Base-by-base conservation (phyloP, 2,888 invertebrate species). In the Cyclophora punctaria region DNA sequence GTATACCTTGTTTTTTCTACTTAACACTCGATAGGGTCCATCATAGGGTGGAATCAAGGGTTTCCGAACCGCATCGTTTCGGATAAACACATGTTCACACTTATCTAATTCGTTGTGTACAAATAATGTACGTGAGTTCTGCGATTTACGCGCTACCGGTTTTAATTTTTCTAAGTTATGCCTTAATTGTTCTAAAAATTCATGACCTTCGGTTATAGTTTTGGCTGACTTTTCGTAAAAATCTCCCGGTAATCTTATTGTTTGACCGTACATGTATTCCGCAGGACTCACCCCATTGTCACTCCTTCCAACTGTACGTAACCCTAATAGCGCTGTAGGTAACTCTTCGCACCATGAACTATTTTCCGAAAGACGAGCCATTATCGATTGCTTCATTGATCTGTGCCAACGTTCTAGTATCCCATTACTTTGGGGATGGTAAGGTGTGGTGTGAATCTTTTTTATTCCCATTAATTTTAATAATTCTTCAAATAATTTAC, bases 31-130 rank as follows among this genome's bases (percentile, higher is more conserved):
- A 33, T 52, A 52, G 1, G 52, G 56, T 3, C 52, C 54, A 20
- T 50, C 37, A 42, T 56, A 56, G 2, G 56, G 41, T 33, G 49
- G 42, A 43, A 44, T 45, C 3, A 57, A 34, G 0, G 57, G 47
- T 20, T 42, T 54, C 34, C 46, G 46, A 3, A 51, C 47, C n/a
- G 46, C 43, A n/a, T 55, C 55, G 5, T 47, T 48, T 7, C 57
- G 50, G 0, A 58, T 5, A 37, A 58, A 58, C 3, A 60, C 56
- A 34, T 49, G 45, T 0, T 51, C 35, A 35, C 58, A 55, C 2
- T 50, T 45, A 3, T 48, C 37, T 40, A 58, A 6, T 43, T 48
- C 47, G 5, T 41, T 45, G 3, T 52, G 52, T 7, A 58, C 42
- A 7, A 57, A 56, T 5, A 48, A 20, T 2, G 40, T 35, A 3